Evolutionary conservation across 2,888 invertebrate genomes (phyloP).

Genomic region (Tricholauxania praeusta): DNA sequence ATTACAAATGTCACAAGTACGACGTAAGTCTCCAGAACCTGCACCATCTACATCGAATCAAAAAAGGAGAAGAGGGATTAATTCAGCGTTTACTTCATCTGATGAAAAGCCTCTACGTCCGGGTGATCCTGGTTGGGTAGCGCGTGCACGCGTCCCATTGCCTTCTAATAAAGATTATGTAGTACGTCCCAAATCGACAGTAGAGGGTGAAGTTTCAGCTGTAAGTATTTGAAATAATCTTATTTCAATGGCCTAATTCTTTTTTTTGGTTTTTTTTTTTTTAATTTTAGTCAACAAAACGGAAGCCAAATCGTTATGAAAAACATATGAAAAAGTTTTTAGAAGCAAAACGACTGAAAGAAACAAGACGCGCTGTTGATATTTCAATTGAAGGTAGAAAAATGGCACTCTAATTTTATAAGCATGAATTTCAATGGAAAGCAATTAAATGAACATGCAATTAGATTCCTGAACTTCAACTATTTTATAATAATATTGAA

Average conservation of each 20-base stretch:
- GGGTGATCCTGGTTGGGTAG: slow-evolving; percentile 96
- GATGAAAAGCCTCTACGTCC: slow-evolving; percentile 80
- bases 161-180: slow-evolving; percentile 98
- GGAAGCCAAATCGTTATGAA: slow-evolving; percentile 89
- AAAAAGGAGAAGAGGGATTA: slow-evolving; percentile 70
- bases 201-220: slow-evolving; percentile 87
- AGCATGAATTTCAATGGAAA: no score
- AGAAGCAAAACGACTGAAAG: slow-evolving; percentile 84
- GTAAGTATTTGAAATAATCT: slow-evolving; percentile 68
- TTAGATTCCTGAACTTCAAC: no score
- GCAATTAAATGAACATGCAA: no score
- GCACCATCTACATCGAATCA: slow-evolving; percentile 64
- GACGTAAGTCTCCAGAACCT: slow-evolving; percentile 67
- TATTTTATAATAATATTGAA: no score
- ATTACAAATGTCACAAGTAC: slow-evolving; percentile 78
- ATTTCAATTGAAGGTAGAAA: slow-evolving; percentile 97
- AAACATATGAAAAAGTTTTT: slow-evolving; percentile 92
- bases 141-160: slow-evolving; percentile 92
- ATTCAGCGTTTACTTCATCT: slow-evolving; percentile 72
- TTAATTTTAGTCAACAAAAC: slow-evolving; percentile 76
- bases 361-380: slow-evolving; percentile 86
- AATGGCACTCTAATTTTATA: slow-evolving; percentile 83
- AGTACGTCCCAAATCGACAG: slow-evolving; percentile 90
- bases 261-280: slow-evolving; percentile 45
- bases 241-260: background rate